Base-by-base conservation (phyloP, 1,140 invertebrate genomes). In the Dinothrombium tinctorium region DNA sequence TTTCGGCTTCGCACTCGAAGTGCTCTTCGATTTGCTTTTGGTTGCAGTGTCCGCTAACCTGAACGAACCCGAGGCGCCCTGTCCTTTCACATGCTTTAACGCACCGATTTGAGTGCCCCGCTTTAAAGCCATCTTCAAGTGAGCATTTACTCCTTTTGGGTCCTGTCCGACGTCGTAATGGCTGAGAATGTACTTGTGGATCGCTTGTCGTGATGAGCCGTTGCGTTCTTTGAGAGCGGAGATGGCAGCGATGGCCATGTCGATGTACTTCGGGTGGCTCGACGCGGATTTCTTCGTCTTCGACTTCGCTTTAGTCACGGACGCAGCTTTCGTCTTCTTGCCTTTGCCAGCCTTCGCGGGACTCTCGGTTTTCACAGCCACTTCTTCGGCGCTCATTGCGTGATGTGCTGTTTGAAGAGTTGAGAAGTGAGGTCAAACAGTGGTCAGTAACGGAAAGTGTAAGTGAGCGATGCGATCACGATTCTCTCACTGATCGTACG, bases 201-300 rank as follows among this genome's bases (percentile, higher is more conserved):
- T 53, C 11, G 53, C 51, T 33, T 53, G 52, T 11, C 50, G 42
- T 11, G 54, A 56, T 4, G 54, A 54, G 14, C 54, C 54, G 9
- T 28, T 49, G 37, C 51, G 44, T 21, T 56, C 54, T 43, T 56
- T 53, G 26, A 57, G 43, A 6, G 43, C 46, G 9, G 33, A 36
- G 38, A 57, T 46, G 24, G 55, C 55, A 23, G 46, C 42, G 11
- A 37, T 35, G 15, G 53, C 50, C 55, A 57, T 57, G 8, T 48
- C 51, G 7, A 33, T 14, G 32, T 54, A 53, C 24, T 48, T 50
- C 12, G 55, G 54, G 26, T 57, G 56, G 37, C 45, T 45, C 7
- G 52, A 96, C 63, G 0, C 87, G 77, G 32, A 15, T 17, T 40
- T 40, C 8, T 11, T 19, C 39, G 28, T 40, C 24, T 40, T 40